Percentiles rank a stretch among this genome's conserved stretches.
phyloP scores from a whole-genome alignment of 2,797 vertebrate genomes.

The Poecile montanus region DNA sequence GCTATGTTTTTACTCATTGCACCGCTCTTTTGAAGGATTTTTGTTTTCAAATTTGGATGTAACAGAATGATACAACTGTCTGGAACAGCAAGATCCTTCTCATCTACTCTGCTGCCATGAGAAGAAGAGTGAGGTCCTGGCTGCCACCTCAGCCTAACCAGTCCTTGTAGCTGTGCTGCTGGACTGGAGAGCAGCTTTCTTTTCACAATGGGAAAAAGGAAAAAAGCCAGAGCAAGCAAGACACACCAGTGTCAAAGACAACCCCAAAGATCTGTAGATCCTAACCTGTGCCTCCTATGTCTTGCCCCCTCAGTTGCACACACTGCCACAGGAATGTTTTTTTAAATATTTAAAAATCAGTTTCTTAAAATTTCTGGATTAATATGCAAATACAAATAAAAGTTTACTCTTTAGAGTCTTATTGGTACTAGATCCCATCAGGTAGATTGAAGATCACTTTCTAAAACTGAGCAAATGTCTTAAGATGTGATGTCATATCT shows the following conservation, averaged over 20 bases:
- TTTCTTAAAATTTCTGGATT: background rate
- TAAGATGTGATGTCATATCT: background rate
- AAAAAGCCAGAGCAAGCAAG: background rate
- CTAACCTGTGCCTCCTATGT: accelerated
- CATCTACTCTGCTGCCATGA: background rate
- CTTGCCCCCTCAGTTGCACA: background rate
- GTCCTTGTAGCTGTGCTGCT: background rate
- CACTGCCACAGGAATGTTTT: background rate
- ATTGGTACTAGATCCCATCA: background rate
- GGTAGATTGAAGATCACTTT: background rate
- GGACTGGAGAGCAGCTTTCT: background rate
- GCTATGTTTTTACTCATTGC: background rate
- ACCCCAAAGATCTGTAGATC: background rate
- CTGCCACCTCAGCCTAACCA: background rate
- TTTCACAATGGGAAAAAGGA: background rate
- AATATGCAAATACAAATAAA: background rate
- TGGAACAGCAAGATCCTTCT: background rate
- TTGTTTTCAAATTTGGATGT: background rate
- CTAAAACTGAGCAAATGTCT: background rate
- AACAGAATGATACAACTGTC: background rate
- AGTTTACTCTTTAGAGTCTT: background rate
- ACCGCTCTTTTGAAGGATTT: background rate
- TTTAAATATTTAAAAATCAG: background rate
- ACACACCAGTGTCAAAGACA: background rate
- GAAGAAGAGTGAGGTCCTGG: background rate